Percentiles rank a stretch among this genome's conserved stretches.
Conservation (phyloP, 1,140 invertebrate species). For the Elysia chlorotica region DNA sequence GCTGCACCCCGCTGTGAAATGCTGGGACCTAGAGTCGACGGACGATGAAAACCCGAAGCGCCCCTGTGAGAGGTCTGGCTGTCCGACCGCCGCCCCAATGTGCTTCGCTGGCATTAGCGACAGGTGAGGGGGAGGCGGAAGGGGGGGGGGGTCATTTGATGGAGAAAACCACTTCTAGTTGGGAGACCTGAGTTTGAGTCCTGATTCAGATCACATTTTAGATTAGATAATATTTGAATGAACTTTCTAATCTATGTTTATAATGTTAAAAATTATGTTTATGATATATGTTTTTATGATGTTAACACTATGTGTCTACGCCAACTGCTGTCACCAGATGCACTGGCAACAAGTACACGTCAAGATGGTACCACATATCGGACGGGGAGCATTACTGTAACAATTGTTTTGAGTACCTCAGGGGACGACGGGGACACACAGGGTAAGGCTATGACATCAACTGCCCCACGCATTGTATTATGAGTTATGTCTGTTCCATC, state of each 20-base stretch:
- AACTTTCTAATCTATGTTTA: neutral
- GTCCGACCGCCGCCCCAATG: constrained; percentile 42
- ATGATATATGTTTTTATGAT: neutral
- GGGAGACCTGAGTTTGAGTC: neutral
- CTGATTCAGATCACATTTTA: neutral
- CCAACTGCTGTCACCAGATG: constrained; percentile 42
- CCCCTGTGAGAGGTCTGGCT: constrained; percentile 41
- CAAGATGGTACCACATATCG: constrained; percentile 63
- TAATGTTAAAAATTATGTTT: neutral
- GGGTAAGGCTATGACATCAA: too few relatives aligned
- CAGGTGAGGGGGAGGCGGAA: constrained; percentile 32
- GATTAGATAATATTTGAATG: neutral
- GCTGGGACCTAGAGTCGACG: too few relatives aligned
- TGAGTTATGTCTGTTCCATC: neutral
- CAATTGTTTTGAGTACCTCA: constrained; percentile 63
- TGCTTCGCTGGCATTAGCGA: constrained; percentile 46
- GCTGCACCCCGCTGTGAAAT: too few relatives aligned
- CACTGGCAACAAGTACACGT: constrained; percentile 58
- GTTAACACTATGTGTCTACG: neutral
- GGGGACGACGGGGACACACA: too few relatives aligned
- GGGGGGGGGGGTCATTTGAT: too few relatives aligned
- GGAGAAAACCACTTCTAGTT: too few relatives aligned
- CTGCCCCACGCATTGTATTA: too few relatives aligned
- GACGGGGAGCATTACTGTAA: constrained; percentile 64
- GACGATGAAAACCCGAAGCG: constrained; percentile 2